Percentiles rank a stretch among this genome's conserved stretches.
phyloP scores from a whole-genome alignment of 1,140 invertebrate species.

The Dinoponera quadriceps region DNA sequence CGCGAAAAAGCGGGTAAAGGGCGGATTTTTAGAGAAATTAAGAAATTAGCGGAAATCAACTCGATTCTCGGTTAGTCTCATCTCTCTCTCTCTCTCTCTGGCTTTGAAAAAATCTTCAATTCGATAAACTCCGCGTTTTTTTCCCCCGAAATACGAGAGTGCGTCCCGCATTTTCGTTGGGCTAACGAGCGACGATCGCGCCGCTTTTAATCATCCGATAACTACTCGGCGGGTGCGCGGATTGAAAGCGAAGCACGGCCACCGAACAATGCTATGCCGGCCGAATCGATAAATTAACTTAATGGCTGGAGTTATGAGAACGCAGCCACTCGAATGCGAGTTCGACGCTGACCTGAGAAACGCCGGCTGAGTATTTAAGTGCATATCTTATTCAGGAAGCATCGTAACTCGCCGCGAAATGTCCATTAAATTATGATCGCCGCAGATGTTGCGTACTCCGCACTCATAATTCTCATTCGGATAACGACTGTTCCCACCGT shows the following conservation, averaged over 20 bases:
- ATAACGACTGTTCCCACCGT: constrained; percentile 25
- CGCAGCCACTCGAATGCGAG: constrained; percentile 49
- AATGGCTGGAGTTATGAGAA: constrained; percentile 65
- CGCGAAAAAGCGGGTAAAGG: too few relatives aligned
- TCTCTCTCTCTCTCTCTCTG: too few relatives aligned
- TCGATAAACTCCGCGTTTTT: too few relatives aligned
- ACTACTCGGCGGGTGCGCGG: constrained; percentile 33
- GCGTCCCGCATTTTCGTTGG: not conserved
- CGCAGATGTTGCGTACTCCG: constrained; percentile 47
- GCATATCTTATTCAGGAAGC: constrained; percentile 55
- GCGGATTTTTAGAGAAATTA: too few relatives aligned
- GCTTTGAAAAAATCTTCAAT: too few relatives aligned
- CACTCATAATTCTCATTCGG: constrained; percentile 35
- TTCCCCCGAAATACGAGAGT: not conserved
- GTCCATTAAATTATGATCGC: constrained; percentile 50
- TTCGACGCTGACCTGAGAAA: constrained; percentile 8
- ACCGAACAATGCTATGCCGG: constrained; percentile 16
- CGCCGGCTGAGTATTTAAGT: constrained; percentile 9
- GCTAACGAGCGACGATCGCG: not conserved
- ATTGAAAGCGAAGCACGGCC: constrained; percentile 58
- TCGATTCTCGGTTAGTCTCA: too few relatives aligned
- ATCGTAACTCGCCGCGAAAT: constrained; percentile 48
- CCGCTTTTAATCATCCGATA: constrained; percentile 35
- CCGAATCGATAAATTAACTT: constrained; percentile 68
- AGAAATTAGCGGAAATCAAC: too few relatives aligned